Conservation (phyloP, 2,888 invertebrate species). For the Deilephila elpenor region DNA sequence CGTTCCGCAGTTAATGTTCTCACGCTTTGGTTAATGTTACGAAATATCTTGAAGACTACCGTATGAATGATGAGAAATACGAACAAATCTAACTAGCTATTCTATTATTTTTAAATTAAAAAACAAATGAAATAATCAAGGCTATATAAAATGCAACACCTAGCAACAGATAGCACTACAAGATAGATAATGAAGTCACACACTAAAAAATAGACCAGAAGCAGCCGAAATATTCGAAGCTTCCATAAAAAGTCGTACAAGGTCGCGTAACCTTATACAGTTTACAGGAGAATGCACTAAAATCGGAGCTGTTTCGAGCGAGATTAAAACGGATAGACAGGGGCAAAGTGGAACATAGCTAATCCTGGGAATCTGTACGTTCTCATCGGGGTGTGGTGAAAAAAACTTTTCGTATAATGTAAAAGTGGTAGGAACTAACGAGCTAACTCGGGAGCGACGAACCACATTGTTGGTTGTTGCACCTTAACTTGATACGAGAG, state of each 20-base stretch:
- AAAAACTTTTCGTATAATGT: conserved; percentile 29
- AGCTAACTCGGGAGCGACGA: conserved; percentile 23
- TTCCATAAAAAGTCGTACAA: conserved; percentile 3
- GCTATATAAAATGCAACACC: not conserved
- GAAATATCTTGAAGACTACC: not conserved
- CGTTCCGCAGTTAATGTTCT: not conserved
- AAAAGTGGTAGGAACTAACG: conserved; percentile 28
- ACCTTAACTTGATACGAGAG: not conserved
- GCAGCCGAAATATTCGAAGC: conserved; percentile 11
- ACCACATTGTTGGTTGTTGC: conserved; percentile 11
- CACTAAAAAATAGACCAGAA: conserved; percentile 8
- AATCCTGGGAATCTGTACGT: conserved; percentile 27
- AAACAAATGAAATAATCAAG: not conserved
- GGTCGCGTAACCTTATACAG: conserved; percentile 20
- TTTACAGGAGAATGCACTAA: conserved; percentile 27
- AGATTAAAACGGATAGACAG: not conserved
- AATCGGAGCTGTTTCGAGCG: conserved; percentile 12
- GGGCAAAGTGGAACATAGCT: not conserved
- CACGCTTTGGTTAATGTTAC: not conserved
- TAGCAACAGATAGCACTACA: not conserved
- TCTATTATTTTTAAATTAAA: not conserved
- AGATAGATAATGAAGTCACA: not conserved
- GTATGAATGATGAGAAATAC: too few species aligned
- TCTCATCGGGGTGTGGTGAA: conserved; percentile 19
- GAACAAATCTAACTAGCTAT: not conserved